Conservation (phyloP, 23 tunicate species). For the Diplosoma virens region DNA sequence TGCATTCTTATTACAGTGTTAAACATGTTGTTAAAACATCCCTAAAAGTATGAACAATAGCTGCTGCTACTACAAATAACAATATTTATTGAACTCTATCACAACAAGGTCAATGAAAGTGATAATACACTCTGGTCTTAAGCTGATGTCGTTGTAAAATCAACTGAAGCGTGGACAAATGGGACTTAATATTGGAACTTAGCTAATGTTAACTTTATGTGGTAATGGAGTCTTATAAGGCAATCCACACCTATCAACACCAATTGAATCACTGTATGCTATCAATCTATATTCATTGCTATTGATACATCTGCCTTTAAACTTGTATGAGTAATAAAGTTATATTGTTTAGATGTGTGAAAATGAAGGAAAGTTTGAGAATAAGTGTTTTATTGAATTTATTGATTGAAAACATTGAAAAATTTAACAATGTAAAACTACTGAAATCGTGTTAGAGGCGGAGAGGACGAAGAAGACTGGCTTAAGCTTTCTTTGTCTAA, state of each 20-base stretch:
- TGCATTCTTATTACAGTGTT: neutral
- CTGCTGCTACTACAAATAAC: neutral
- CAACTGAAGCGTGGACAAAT: neutral
- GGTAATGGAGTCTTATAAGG: neutral
- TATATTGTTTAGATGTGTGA: too few species aligned
- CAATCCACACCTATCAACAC: neutral
- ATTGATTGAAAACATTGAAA: neutral
- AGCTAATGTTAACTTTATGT: too few species aligned
- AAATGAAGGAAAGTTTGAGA: neutral
- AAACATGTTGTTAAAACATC: neutral
- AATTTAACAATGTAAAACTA: neutral
- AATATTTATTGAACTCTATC: constrained; percentile 4
- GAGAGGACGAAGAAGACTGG: neutral
- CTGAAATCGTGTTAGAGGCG: neutral
- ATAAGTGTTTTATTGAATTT: neutral
- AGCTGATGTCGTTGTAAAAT: neutral
- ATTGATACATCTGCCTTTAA: neutral
- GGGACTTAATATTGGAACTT: too few species aligned
- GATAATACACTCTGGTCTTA: neutral
- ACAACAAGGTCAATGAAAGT: neutral
- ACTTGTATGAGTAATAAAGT: too few species aligned
- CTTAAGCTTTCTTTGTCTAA: neutral
- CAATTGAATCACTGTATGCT: too few species aligned
- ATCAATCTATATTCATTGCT: neutral
- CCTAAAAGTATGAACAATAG: neutral